Percentiles rank a stretch among this genome's conserved stretches.
Evolutionary conservation across 2,797 vertebrate species (phyloP).

Genomic region (Momotus momota): DNA sequence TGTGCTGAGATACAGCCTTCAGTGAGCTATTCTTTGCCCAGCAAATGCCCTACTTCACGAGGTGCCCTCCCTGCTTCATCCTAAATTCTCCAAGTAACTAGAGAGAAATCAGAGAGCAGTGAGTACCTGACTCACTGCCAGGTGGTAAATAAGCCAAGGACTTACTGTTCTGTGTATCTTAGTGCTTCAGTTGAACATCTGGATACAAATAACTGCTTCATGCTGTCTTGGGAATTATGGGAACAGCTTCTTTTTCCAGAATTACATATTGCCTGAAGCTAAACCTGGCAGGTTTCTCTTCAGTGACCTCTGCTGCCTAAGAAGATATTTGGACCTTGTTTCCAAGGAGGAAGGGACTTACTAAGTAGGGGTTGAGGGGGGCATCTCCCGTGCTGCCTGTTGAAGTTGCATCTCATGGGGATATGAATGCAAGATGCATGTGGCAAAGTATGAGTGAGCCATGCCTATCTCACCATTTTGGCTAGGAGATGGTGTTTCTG

Average conservation of each 20-base stretch:
- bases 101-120: not conserved
- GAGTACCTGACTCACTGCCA: not conserved
- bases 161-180: not conserved
- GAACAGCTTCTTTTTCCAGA: slow-evolving; percentile 31
- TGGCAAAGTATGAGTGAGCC: not conserved
- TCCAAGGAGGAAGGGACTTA: not conserved
- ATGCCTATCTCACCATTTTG: not conserved
- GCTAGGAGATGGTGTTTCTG: not conserved
- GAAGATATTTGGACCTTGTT: not conserved
- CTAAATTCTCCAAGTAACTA: not conserved
- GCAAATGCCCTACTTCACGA: not conserved
- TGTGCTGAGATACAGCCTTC: not conserved
- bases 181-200: slow-evolving; percentile 32
- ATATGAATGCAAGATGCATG: not conserved
- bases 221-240: not conserved
- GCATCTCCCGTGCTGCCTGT: not conserved
- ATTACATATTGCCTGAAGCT: not conserved
- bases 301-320: not conserved
- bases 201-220: slow-evolving; percentile 8
- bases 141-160: slow-evolving; percentile 30
- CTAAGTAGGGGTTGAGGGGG: not conserved
- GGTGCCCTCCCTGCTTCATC: not conserved
- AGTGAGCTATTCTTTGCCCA: not conserved
- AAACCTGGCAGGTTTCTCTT: not conserved
- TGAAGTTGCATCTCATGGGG: not conserved